Conservation (phyloP, 2,888 invertebrate species). For the Heliconius ismenius region DNA sequence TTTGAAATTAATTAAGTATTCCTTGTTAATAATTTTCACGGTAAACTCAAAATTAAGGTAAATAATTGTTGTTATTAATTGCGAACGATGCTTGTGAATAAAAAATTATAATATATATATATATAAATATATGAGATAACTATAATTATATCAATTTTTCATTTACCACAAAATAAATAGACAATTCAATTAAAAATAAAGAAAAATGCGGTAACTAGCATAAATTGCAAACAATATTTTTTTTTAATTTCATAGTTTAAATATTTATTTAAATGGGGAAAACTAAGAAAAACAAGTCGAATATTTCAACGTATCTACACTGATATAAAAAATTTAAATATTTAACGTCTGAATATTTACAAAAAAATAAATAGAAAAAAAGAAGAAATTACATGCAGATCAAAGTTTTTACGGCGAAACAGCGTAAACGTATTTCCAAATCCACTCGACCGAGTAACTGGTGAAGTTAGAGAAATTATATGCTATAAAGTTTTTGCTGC, state of each 20-base stretch:
- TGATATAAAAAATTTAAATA: background rate
- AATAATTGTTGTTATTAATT: background rate
- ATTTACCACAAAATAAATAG: background rate
- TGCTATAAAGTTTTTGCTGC: conserved; percentile 59
- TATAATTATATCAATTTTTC: background rate
- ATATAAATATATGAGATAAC: no score
- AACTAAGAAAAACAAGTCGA: no score
- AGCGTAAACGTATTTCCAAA: conserved; percentile 26
- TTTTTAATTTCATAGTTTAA: background rate
- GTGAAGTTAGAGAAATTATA: conserved; percentile 63
- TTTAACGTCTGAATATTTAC: background rate
- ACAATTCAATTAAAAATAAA: background rate
- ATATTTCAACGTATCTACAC: no score
- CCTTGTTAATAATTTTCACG: background rate
- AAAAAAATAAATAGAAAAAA: background rate
- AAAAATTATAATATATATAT: background rate
- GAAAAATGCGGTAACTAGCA: background rate
- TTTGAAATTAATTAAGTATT: conserved; percentile 19
- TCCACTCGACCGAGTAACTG: conserved; percentile 65
- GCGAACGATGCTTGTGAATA: background rate
- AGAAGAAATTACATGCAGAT: conserved; percentile 29
- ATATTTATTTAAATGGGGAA: no score
- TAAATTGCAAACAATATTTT: background rate
- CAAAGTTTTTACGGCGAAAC: conserved; percentile 33
- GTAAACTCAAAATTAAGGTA: background rate